Base-by-base conservation (phyloP, 2,888 invertebrate species). In the Ecliptopera silaceata region DNA sequence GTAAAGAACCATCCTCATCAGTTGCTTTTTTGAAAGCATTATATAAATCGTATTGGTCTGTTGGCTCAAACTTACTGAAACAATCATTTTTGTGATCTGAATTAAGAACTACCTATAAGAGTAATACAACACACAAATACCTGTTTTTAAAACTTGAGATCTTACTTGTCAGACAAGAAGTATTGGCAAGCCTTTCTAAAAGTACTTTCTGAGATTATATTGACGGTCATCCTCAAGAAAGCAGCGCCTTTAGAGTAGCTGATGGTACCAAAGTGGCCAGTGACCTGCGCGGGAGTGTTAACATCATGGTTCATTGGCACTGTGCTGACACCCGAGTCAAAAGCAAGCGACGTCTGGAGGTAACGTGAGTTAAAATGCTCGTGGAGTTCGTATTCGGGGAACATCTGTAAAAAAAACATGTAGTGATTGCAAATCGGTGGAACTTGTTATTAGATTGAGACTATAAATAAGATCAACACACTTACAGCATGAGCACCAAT, bases 331-430 rank as follows among this genome's bases (percentile, higher is more conserved):
- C 84, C 78, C 1, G 91, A 88, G 53, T 91, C 91, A 15, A 84
- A 83, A 0, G 80, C 75, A 43, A 96, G 86, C 0, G 94, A 94
- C 0, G 77, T 77, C 61, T 96, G 96, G 0, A 96, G 75, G 65
- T 95, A 94, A 15, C 95, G 93, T 0, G 94, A 87, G 17, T 95
- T 94, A 69, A 96, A 96, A 72, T 96, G 96, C n/a, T 94, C 92
- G 15, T 93, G 90, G 46, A 95, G 77, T 36, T 94, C 93, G 91
- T 95, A 95, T 32, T 92, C 76, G 0, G 92, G 91, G 68, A 94
- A 93, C 47, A 93, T 88, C 95, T 95, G 61, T 10, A 48, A 10
- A 34, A 31, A 38, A 29, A 3, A 32, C 31, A n/a, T 12, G 4
- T 11, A 29, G 29, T 11, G n/a, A n/a, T n/a, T n/a, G n/a, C n/a